phyloP scores from a whole-genome alignment of 30 jellyfish, hydroid and myxozoan genomes.

The Calvadosia cruxmelitensis region DNA sequence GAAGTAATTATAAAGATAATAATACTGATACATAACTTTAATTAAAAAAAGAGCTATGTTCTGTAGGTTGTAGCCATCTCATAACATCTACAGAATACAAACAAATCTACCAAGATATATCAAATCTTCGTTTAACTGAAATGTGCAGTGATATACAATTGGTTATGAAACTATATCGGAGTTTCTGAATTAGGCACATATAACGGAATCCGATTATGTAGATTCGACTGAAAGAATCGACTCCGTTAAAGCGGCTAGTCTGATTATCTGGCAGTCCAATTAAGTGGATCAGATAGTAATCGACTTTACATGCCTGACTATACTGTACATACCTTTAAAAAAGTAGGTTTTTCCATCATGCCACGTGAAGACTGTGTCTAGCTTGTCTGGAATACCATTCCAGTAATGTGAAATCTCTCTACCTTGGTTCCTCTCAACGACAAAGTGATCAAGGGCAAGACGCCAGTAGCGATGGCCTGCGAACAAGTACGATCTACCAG shows the following conservation, averaged over 20 bases:
- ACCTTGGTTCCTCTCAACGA: conserved; percentile 68
- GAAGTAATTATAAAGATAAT: too few relatives aligned
- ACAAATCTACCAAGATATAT: too few relatives aligned
- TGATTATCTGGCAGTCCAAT: neutral
- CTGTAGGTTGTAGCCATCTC: too few relatives aligned
- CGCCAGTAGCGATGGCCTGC: conserved; percentile 73
- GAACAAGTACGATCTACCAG: conserved; percentile 52
- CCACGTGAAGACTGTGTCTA: conserved; percentile 68
- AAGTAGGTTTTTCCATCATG: conserved; percentile 32
- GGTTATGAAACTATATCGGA: too few relatives aligned
- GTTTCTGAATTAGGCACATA: neutral
- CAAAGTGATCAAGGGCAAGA: conserved; percentile 14
- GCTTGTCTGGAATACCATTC: conserved; percentile 65
- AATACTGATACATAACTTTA: too few relatives aligned
- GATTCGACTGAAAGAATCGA: neutral
- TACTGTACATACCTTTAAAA: conserved; percentile 54
- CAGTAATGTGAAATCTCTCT: conserved; percentile 30
- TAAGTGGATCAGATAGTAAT: neutral
- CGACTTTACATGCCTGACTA: neutral
- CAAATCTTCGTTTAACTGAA: too few relatives aligned
- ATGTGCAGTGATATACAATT: too few relatives aligned
- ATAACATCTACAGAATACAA: too few relatives aligned
- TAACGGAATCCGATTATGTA: neutral
- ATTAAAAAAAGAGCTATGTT: too few relatives aligned
- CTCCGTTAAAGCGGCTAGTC: too few relatives aligned